A percentile compares a stretch with the other conserved stretches of the same genome.
Conservation (phyloP, 64 coral and sea anemone genomes). For the Stichodactyla mertensii region DNA sequence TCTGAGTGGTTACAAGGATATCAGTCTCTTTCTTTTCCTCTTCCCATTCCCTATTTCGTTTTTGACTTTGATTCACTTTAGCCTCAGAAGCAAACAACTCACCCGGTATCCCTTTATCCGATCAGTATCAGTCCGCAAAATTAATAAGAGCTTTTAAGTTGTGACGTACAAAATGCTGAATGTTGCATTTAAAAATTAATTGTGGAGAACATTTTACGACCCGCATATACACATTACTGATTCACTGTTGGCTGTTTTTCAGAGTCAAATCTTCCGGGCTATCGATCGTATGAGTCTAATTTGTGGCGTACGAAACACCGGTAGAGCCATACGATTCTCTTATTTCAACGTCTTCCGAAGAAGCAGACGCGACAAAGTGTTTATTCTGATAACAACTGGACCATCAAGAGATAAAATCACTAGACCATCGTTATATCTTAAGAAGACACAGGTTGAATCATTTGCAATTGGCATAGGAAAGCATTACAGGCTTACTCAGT, state of each 20-base stretch:
- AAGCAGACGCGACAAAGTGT: slow-evolving; percentile 9
- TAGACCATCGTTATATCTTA: slow-evolving; percentile 13
- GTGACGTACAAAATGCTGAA: too few relatives aligned
- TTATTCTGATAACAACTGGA: slow-evolving; percentile 48
- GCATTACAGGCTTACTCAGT: slow-evolving; percentile 24
- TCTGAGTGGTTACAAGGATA: too few relatives aligned
- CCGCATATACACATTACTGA: too few relatives aligned
- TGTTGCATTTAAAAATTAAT: too few relatives aligned
- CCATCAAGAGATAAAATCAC: slow-evolving; percentile 34
- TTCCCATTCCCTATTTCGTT: too few relatives aligned
- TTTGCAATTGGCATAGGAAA: slow-evolving; percentile 34
- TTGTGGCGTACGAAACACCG: slow-evolving; percentile 36
- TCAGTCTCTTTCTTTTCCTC: too few relatives aligned
- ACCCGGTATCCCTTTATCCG: too few relatives aligned
- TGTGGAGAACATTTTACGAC: too few relatives aligned
- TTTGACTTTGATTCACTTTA: too few relatives aligned
- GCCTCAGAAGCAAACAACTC: too few relatives aligned
- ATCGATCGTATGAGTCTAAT: slow-evolving; percentile 41
- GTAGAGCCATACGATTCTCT: slow-evolving; percentile 37
- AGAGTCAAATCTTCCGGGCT: slow-evolving; percentile 25
- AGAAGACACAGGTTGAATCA: slow-evolving; percentile 11
- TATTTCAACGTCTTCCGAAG: slow-evolving; percentile 21
- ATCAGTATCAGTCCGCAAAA: too few relatives aligned
- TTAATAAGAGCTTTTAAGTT: too few relatives aligned
- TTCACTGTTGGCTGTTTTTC: not conserved